These are phyloP conservation scores for Acrocephalus arundinaceus DNA, from an alignment of 2,113 vertebrate genomes.

Conservation along the genomic window DNA sequence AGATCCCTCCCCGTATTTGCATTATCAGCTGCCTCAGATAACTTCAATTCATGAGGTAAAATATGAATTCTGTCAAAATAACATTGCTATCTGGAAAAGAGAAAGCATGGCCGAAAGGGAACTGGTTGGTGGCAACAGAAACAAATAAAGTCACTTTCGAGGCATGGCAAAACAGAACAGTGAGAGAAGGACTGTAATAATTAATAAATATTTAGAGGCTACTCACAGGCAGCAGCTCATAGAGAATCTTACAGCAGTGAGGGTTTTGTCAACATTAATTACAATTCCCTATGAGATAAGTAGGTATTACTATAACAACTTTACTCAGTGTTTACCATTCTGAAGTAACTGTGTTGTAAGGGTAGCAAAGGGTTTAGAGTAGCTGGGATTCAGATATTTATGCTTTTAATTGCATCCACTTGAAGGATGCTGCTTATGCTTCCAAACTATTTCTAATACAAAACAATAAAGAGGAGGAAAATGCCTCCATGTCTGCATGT, in stretches of 20 bases:
- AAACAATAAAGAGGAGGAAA: not conserved
- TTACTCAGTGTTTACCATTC: not conserved
- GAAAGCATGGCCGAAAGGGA: not conserved
- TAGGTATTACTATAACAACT: not conserved
- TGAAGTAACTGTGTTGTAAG: not conserved
- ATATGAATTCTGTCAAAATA: not conserved
- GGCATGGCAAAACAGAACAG: not conserved
- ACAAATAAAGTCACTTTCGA: not conserved
- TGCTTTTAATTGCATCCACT: not conserved
- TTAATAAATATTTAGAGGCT: not conserved
- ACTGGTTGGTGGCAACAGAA: not conserved
- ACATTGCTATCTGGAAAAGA: not conserved
- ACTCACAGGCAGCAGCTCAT: not conserved
- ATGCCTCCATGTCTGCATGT: not conserved
- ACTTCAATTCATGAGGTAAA: not conserved
- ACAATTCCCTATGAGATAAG: not conserved
- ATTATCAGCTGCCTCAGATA: not conserved
- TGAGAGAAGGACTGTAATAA: not conserved
- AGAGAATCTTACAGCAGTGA: not conserved
- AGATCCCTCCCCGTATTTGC: not conserved
- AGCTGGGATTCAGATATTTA: not conserved
- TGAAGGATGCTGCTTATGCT: not conserved
- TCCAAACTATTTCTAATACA: not conserved
- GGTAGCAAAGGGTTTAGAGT: not conserved
- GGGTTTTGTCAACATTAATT: not conserved